Evolutionary conservation across 2,797 vertebrate species (phyloP).

Genomic region (Darevskia mixta): DNA sequence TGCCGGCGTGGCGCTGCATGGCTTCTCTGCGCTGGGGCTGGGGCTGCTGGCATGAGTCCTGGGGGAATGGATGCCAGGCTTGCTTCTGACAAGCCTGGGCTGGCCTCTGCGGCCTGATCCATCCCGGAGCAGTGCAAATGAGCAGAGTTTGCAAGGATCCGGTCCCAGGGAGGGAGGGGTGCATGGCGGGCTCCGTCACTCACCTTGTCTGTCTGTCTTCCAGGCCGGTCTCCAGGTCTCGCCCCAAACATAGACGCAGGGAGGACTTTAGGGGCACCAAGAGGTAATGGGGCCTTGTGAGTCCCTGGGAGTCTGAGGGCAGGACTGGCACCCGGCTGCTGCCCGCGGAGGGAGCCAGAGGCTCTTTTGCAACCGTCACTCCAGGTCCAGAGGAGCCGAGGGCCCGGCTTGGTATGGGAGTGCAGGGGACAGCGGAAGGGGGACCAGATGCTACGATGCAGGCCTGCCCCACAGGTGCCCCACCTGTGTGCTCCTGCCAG

Average conservation of each 20-base stretch:
- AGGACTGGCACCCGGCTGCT: background rate
- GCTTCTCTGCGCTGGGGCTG: too few relatives aligned
- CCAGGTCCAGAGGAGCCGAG: background rate
- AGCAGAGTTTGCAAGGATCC: background rate
- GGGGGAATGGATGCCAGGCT: background rate
- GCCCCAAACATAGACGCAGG: slow-evolving; percentile 74
- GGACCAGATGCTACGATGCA: too few relatives aligned
- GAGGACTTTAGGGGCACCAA: slow-evolving; percentile 71
- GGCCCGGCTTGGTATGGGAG: background rate
- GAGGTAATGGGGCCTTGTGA: slow-evolving; percentile 73
- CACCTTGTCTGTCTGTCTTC: slow-evolving; percentile 76
- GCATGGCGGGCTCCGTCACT: background rate
- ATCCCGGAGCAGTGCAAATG: too few relatives aligned
- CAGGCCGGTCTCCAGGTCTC: slow-evolving; percentile 75
- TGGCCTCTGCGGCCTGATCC: background rate
- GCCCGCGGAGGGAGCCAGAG: too few relatives aligned
- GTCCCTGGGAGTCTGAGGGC: background rate
- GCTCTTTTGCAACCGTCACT: background rate
- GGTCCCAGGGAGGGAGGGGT: too few relatives aligned
- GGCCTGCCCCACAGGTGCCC: too few relatives aligned
- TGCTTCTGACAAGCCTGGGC: background rate
- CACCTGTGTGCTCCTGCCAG: too few relatives aligned
- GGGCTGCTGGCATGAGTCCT: background rate
- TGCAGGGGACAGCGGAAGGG: too few relatives aligned
- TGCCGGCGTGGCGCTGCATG: background rate